Percentiles rank a stretch among this genome's conserved stretches.
Evolutionary conservation across 2,888 invertebrate genomes (phyloP).

Genomic region (Gisinianus flammeolus): DNA sequence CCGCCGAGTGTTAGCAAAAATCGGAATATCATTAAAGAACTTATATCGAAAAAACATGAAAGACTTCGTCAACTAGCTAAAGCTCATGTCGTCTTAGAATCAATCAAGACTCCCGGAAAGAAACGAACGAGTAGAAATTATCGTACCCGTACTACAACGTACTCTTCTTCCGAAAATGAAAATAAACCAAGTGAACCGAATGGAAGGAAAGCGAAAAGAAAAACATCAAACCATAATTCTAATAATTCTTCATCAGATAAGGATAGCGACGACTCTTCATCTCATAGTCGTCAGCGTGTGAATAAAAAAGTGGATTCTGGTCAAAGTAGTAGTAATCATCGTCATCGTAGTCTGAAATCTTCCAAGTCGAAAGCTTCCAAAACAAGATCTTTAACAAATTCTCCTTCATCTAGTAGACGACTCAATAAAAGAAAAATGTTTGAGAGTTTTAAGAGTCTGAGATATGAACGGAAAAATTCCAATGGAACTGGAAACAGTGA

Average conservation of each 20-base stretch:
- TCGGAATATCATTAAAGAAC: constrained; percentile 51
- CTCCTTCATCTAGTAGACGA: background rate
- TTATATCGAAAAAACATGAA: constrained; percentile 51
- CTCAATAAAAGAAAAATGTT: constrained; percentile 21
- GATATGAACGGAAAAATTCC: constrained; percentile 19
- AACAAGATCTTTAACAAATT: background rate
- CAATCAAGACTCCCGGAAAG: constrained; percentile 15
- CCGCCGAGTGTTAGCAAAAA: constrained; percentile 32
- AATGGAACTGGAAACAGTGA: background rate
- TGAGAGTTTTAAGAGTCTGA: constrained; percentile 19
- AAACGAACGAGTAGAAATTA: constrained; percentile 14
- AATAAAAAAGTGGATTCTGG: background rate
- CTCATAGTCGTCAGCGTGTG: background rate
- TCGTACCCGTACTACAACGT: background rate
- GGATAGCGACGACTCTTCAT: background rate
- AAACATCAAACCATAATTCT: background rate
- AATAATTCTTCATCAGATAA: background rate
- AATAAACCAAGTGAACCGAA: background rate
- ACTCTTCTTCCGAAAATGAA: background rate
- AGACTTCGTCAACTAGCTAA: constrained; percentile 36
- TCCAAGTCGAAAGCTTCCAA: background rate
- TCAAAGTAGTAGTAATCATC: background rate
- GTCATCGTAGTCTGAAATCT: background rate
- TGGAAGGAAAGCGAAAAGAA: background rate
- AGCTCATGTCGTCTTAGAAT: constrained; percentile 33